Percentiles rank a stretch among this genome's conserved stretches.
phyloP scores from a whole-genome alignment of 2,113 vertebrate species.

The Paradoxurus hermaphroditus region DNA sequence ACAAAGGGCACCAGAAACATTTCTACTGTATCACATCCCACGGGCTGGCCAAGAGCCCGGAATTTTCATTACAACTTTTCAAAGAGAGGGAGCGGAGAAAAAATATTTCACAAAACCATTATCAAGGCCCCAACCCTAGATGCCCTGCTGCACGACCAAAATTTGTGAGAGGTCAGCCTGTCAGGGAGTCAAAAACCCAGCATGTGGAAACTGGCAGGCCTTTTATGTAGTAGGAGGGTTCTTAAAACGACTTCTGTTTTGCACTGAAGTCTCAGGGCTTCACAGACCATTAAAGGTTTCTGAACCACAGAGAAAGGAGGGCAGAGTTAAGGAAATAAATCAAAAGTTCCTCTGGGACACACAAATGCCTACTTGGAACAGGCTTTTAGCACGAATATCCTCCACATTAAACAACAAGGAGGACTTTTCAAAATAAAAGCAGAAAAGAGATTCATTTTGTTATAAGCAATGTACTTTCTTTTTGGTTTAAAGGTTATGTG shows the following conservation, averaged over 20 bases:
- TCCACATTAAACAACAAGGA: conserved; percentile 78
- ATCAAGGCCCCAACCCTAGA: conserved; percentile 62
- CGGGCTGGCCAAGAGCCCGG: conserved; percentile 80
- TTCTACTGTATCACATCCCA: conserved; percentile 79
- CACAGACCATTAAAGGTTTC: conserved; percentile 78
- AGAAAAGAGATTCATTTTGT: conserved; percentile 71
- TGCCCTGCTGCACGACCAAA: conserved; percentile 60
- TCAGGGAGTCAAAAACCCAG: conserved; percentile 69
- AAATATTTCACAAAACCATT: conserved; percentile 67
- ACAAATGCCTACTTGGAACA: conserved; percentile 78
- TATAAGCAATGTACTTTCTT: conserved; percentile 76
- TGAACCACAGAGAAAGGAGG: conserved; percentile 78
- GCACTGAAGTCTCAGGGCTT: conserved; percentile 71
- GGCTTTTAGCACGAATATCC: conserved; percentile 77
- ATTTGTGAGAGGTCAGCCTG: conserved; percentile 71
- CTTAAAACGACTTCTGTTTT: conserved; percentile 74
- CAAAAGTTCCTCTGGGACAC: conserved; percentile 82
- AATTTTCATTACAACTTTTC: conserved; percentile 77
- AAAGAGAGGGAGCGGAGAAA: conserved; percentile 45
- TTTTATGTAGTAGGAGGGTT: conserved; percentile 62
- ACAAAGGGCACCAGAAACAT: conserved; percentile 81
- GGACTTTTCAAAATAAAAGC: conserved; percentile 78
- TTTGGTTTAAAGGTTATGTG: conserved; percentile 75
- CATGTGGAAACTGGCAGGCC: conserved; percentile 75
- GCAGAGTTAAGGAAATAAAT: conserved; percentile 85